Evolutionary conservation across 2,888 invertebrate genomes (phyloP).

Genomic region (Eupeodes latifasciatus): DNA sequence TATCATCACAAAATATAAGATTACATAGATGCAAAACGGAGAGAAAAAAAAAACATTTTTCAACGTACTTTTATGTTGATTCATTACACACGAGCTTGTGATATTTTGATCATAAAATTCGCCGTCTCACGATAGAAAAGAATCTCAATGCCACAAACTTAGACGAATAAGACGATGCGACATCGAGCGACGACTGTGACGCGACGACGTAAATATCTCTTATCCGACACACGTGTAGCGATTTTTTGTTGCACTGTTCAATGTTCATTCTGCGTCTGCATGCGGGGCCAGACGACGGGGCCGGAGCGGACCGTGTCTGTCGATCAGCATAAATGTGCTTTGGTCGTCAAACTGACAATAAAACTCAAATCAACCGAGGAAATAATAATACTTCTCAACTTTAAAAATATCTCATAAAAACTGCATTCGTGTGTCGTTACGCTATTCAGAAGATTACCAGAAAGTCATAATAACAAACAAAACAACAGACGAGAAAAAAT

Average conservation of each 20-base stretch:
- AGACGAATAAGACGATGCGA: neutral
- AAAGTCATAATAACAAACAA: constrained; percentile 63
- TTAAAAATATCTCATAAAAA: constrained; percentile 65
- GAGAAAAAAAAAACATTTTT: neutral
- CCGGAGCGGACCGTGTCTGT: neutral
- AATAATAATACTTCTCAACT: constrained; percentile 42
- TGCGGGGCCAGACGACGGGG: no score
- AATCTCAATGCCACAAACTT: constrained; percentile 36
- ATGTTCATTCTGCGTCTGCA: neutral
- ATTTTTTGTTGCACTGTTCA: constrained; percentile 14
- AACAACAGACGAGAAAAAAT: neutral
- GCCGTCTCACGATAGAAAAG: constrained; percentile 37
- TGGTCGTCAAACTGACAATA: constrained; percentile 61
- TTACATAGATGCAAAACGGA: neutral
- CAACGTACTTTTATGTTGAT: constrained; percentile 30
- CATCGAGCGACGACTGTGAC: neutral
- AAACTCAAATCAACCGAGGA: constrained; percentile 49
- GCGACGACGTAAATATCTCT: constrained; percentile 16
- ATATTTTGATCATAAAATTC: constrained; percentile 21
- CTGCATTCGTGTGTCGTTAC: constrained; percentile 65
- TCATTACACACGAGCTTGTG: constrained; percentile 38
- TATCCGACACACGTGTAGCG: constrained; percentile 32
- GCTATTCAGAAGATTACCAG: constrained; percentile 66
- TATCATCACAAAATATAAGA: neutral
- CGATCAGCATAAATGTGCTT: constrained; percentile 61